Conservation (phyloP, 2,113 vertebrate genomes). For the Gallinago jamesoni region DNA sequence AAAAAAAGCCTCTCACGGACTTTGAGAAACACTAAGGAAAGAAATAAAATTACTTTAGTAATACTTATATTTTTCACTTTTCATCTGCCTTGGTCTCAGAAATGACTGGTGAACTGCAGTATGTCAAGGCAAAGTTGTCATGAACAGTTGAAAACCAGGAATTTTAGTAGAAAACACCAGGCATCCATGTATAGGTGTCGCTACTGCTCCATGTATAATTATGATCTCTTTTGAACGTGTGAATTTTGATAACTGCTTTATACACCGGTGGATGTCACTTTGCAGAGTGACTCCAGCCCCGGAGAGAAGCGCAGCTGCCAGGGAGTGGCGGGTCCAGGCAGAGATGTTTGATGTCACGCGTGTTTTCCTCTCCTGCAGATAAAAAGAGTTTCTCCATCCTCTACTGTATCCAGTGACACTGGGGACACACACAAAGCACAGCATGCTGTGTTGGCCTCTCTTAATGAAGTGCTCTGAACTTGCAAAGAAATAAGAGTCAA, state of each 20-base stretch:
- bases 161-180: background rate
- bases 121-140: background rate
- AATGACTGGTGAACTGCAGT: background rate
- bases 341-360: rapidly evolving
- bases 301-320: background rate
- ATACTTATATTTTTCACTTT: background rate
- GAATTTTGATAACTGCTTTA: background rate
- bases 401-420: rapidly evolving
- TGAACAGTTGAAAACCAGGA: background rate
- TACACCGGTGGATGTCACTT: background rate
- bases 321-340: background rate
- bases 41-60: background rate
- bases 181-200: constrained; percentile 37
- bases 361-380: background rate
- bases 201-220: constrained; percentile 6
- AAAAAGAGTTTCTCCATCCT: rapidly evolving
- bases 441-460: rapidly evolving
- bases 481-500: background rate
- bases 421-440: background rate
- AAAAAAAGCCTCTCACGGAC: background rate
- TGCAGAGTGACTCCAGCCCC: background rate
- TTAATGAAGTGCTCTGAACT: background rate
- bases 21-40: background rate
- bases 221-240: background rate
- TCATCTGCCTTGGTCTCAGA: background rate